Conservation (phyloP, 1,140 invertebrate species). For the Cephus cinctus region DNA sequence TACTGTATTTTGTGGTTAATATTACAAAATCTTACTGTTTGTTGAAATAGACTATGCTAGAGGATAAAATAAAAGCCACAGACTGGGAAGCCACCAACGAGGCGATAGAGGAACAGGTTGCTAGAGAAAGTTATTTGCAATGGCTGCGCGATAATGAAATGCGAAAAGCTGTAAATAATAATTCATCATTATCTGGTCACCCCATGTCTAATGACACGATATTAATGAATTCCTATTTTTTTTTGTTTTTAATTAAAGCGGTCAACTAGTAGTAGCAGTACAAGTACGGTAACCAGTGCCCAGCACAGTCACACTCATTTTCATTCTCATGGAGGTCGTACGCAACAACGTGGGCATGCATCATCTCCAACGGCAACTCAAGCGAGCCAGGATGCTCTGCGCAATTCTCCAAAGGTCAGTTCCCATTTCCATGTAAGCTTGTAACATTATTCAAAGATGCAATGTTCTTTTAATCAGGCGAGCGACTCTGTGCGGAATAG, state of each 20-base stretch:
- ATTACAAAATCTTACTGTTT: constrained; percentile 7
- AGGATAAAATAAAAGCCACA: constrained; percentile 88
- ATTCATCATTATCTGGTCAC: background rate
- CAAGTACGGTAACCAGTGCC: constrained; percentile 49
- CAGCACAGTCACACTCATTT: constrained; percentile 50
- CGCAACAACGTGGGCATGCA: constrained; percentile 45
- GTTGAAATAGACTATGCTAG: constrained; percentile 76
- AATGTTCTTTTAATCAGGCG: constrained; percentile 24
- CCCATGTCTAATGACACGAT: constrained; percentile 12
- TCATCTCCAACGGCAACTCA: constrained; percentile 44
- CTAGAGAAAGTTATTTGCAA: constrained; percentile 86
- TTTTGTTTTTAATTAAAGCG: constrained; percentile 32
- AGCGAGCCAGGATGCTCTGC: constrained; percentile 44
- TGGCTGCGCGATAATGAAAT: constrained; percentile 77
- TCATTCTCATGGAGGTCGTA: constrained; percentile 44
- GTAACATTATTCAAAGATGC: constrained; percentile 6
- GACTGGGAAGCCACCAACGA: constrained; percentile 95
- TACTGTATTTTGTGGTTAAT: constrained; percentile 7
- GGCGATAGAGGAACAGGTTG: constrained; percentile 87
- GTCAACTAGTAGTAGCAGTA: constrained; percentile 48
- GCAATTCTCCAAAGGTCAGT: constrained; percentile 48
- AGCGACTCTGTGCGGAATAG: constrained; percentile 38
- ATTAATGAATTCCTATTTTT: constrained; percentile 1
- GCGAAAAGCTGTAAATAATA: constrained; percentile 53
- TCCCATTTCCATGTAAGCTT: background rate